Evolutionary conservation across 2,113 vertebrate genomes (phyloP), one percentile per base, ranked within the genome.

Genomic region (Gadus macrocephalus): DNA sequence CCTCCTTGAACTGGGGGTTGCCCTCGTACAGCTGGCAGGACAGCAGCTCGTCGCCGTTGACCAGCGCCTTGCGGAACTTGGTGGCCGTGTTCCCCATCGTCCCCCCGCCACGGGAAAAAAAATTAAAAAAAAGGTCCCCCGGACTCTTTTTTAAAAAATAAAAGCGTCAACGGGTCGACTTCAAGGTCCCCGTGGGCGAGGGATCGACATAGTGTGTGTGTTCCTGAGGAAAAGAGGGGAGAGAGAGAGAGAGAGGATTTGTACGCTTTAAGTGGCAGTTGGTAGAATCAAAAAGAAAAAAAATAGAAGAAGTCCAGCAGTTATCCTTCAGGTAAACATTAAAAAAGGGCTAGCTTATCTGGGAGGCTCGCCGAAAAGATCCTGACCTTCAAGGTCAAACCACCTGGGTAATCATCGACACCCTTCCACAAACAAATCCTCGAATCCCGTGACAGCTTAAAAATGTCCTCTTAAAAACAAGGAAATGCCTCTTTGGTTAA

Each of bases 1-100:
- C 95, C 86, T 99, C 96, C 89, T 96, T 98, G 65, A 99, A 93
- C 80, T 98, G 97, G 60, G 93, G 95, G 88, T 98, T 99, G 85
- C 94, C 94, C 86, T 99, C 96, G 15, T 97, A 99, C 69, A 98
- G 95, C 79, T 98, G 96, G 90, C 93, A 96, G 79, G 96, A 95
- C 86, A 98, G 87, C 78, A 93, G 87, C 90, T 99, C 97, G 79
- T 99, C 97, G 83, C 97, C 97, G 56, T 94, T 98, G 88, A 98
- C 95, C 80, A 99, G 93, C 74, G 97, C 95, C 92, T 98, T 98
- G 67, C 97, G 96, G 85, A 99, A 98, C 86, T 99, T 99, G 80
- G 97, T 98, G 19, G 96, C 96, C 66, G 95, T 95, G 89, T 98
- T 99, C 89, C 97, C 97, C 97, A 99, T 99, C 69, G 74, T 77